Percentiles rank a stretch among this genome's conserved stretches.
Evolutionary conservation across 2,797 vertebrate genomes (phyloP).

Genomic region (Anabacerthia variegaticeps): DNA sequence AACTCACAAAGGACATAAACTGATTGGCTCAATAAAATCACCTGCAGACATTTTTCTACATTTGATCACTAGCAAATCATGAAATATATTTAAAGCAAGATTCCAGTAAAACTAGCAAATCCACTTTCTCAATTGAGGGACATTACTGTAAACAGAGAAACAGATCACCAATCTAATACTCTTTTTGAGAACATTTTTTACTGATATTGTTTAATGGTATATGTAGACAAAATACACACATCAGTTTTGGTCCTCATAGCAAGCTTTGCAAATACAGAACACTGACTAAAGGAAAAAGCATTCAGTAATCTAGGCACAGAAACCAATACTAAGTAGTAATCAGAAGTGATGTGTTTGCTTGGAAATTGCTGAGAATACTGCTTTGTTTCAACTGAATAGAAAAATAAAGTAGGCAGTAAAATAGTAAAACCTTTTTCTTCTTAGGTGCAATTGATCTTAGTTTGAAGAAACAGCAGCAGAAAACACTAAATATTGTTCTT

Average conservation of each 20-base stretch:
- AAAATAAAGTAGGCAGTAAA: conserved; percentile 59
- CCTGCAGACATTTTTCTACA: background rate
- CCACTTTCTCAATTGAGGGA: background rate
- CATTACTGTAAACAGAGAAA: background rate
- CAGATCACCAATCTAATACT: background rate
- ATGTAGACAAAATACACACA: background rate
- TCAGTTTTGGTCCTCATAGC: background rate
- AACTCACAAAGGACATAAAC: background rate
- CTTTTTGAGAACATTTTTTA: conserved; percentile 19
- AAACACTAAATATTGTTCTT: conserved; percentile 18
- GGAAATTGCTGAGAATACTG: conserved; percentile 60
- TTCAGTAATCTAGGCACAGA: conserved; percentile 42
- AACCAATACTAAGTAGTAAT: conserved; percentile 52
- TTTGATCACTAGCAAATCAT: background rate
- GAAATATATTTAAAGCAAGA: background rate
- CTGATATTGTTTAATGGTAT: conserved; percentile 6
- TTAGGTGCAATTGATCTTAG: conserved; percentile 13
- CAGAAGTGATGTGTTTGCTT: conserved; percentile 55
- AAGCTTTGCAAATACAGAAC: conserved; percentile 14
- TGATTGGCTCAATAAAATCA: background rate
- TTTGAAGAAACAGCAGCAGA: conserved; percentile 58
- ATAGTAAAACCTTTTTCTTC: conserved; percentile 50
- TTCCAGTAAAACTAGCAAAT: background rate
- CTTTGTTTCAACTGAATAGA: conserved; percentile 61
- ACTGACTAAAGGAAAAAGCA: background rate